phyloP scores from a whole-genome alignment of 2,797 vertebrate species.

The Antrozous pallidus region DNA sequence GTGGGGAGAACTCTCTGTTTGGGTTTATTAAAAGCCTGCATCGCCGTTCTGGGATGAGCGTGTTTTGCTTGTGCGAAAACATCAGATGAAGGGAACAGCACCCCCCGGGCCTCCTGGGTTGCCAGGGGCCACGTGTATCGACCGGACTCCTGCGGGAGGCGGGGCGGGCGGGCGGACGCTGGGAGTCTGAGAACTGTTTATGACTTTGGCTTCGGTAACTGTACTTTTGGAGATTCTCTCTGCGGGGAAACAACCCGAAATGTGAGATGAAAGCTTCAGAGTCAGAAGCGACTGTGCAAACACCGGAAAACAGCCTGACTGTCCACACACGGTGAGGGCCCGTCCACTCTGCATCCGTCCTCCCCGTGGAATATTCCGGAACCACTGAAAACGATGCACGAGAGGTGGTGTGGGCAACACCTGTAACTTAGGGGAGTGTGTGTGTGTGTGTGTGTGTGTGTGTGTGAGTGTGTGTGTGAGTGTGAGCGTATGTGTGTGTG shows the following conservation, averaged over 20 bases:
- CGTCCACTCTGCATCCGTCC: not conserved
- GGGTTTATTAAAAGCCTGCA: constrained; percentile 46
- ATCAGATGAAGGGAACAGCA: constrained; percentile 5
- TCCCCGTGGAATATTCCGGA: not conserved
- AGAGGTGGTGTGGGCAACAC: too few species aligned
- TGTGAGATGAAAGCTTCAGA: not conserved
- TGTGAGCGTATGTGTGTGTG: not conserved
- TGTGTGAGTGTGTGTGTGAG: accelerated
- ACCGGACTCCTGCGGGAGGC: not conserved
- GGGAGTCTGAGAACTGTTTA: not conserved
- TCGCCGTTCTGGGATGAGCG: not conserved
- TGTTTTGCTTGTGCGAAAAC: not conserved
- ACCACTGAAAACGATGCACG: not conserved
- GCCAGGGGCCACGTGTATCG: not conserved
- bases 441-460: too few species aligned
- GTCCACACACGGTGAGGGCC: not conserved
- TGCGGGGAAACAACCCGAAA: not conserved
- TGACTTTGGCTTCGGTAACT: not conserved
- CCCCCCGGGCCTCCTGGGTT: not conserved
- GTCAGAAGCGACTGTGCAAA: not conserved
- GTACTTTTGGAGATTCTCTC: constrained; percentile 9
- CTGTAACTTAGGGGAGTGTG: not conserved
- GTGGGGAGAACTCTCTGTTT: constrained; percentile 28
- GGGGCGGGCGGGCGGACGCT: accelerated
- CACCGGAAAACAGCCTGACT: not conserved